Percentiles rank a stretch among this genome's conserved stretches.
Conservation (phyloP, 2,113 vertebrate genomes). For the Pseudorhombus dupliciocellatus region DNA sequence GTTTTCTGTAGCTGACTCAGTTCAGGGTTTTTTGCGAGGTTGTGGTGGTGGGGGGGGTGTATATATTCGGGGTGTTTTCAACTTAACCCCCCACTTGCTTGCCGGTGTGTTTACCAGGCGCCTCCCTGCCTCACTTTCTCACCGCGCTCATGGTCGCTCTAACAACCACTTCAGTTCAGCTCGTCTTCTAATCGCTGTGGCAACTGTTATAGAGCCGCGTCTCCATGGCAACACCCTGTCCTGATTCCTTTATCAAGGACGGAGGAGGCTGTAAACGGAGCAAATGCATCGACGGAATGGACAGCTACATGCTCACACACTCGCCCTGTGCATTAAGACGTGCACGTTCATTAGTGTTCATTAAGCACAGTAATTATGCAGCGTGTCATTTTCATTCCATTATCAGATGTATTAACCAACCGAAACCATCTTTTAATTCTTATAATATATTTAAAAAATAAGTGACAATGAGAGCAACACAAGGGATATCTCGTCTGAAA, state of each 20-base stretch:
- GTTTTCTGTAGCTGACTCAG: slow-evolving; percentile 40
- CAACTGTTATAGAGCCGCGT: slow-evolving; percentile 76
- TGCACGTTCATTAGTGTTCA: no score
- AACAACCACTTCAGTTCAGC: slow-evolving; percentile 76
- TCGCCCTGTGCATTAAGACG: not conserved
- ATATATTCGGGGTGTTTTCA: slow-evolving; percentile 7
- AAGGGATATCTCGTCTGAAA: not conserved
- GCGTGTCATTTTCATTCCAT: not conserved
- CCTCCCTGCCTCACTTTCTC: slow-evolving; percentile 51
- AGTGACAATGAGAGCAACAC: not conserved
- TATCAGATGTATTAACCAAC: not conserved
- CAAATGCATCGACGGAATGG: slow-evolving; percentile 52
- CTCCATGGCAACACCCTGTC: slow-evolving; percentile 78
- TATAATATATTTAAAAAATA: no score
- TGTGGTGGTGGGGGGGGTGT: slow-evolving; percentile 1
- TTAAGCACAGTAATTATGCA: not conserved
- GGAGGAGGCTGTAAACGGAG: slow-evolving; percentile 57
- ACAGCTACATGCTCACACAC: slow-evolving; percentile 8
- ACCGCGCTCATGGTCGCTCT: slow-evolving; percentile 64
- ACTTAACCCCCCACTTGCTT: slow-evolving; percentile 46
- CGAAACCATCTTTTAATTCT: no score
- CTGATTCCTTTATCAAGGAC: slow-evolving; percentile 75
- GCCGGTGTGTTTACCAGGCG: slow-evolving; percentile 43
- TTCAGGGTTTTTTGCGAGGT: slow-evolving; percentile 1
- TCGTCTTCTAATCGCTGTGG: slow-evolving; percentile 76